Evolutionary conservation across 2,888 invertebrate genomes (phyloP), one percentile per base, ranked within the genome.

Genomic region (Thalpophila matura): DNA sequence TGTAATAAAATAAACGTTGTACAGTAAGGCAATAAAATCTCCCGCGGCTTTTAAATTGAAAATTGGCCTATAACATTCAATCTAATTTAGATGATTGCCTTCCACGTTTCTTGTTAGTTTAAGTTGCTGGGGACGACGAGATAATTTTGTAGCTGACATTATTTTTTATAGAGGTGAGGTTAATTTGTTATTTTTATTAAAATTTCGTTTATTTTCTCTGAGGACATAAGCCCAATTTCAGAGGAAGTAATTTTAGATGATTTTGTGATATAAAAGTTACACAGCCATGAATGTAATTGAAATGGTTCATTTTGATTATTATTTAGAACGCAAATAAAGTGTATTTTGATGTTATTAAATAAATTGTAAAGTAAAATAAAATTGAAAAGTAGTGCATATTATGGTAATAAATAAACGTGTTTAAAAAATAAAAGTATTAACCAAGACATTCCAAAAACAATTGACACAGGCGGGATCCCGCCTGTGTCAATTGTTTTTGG

Each of bases 1-100:
- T 71, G 62, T 60, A 63, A 50, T 75, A 70, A 79, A 72, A 62
- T 62, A 33, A 68, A 72, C 56, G 43, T 56, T 64, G 54, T 51
- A 72, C 45, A 71, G 72, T 59, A 7, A 24, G 58, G 51, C 20
- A 64, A 62, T 79, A 64, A 79, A 71, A 71, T 33, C 53, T 57
- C 56, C 60, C 46, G 61, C 45, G 56, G 64, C 51, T 72, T 79
- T 64, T 57, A 76, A 79, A 72, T 66, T 76, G 55, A 63, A 75
- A 72, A 75, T 72, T 67, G 53, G 37, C 51, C 59, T 68, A 53
- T 67, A 67, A 67, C 58, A 58, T 75, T 67, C 40, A 67, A 71
- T 71, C 49, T 76, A 68, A 67, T 64, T 76, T 64, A 42, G 61
- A 45, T 59, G 57, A 59, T 72, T 79, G 61, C 51, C 62, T 54